phyloP scores from a whole-genome alignment of 1,140 invertebrate species.

The Penaeus japonicus region DNA sequence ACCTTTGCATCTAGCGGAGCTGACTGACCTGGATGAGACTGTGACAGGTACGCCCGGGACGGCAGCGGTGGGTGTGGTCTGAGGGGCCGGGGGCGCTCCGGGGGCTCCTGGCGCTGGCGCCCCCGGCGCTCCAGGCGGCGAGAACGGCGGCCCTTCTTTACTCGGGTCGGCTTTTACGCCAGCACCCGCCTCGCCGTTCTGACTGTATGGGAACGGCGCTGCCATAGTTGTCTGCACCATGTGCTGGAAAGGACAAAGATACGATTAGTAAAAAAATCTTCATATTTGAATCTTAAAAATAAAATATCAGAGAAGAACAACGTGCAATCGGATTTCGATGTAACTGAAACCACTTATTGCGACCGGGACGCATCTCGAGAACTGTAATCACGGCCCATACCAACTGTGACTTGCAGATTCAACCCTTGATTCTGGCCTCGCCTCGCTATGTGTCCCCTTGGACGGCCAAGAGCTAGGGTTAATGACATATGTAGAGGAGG shows the following conservation, averaged over 20 bases:
- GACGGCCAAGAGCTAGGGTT: no score
- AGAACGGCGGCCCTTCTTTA: constrained; percentile 66
- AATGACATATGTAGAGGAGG: no score
- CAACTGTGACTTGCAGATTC: no score
- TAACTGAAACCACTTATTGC: no score
- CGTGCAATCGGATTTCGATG: no score
- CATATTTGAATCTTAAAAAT: no score
- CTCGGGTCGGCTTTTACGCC: constrained; percentile 51
- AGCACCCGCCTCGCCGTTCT: constrained; percentile 63
- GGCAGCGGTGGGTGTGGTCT: constrained; percentile 63
- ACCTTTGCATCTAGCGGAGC: background rate
- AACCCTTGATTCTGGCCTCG: no score
- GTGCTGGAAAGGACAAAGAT: constrained; percentile 77
- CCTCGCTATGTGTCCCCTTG: no score
- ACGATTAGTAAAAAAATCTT: background rate
- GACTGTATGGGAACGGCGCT: constrained; percentile 79
- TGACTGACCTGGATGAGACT: constrained; percentile 61
- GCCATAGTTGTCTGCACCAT: constrained; percentile 94
- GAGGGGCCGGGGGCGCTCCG: constrained; percentile 68
- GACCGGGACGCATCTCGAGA: no score
- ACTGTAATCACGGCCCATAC: no score
- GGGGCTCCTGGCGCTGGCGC: constrained; percentile 59
- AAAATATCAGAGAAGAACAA: no score
- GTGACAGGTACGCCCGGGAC: constrained; percentile 64
- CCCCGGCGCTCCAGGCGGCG: constrained; percentile 42